Base-by-base conservation (phyloP, 2,797 vertebrate species). In the Neostethus bicornis region DNA sequence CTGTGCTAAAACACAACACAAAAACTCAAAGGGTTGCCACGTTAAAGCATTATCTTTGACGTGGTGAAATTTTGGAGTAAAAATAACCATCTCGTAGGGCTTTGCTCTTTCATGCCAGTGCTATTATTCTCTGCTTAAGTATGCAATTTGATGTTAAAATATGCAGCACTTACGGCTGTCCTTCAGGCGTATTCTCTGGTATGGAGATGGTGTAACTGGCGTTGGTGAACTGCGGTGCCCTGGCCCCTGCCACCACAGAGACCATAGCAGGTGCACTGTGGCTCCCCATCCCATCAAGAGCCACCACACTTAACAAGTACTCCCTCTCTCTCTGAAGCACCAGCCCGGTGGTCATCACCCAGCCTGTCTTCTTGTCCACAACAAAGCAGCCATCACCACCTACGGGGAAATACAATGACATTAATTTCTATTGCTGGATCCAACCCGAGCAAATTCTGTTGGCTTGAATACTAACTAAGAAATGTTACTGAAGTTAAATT, bases 161-260 rank as follows among this genome's bases (percentile, higher is more conserved):
- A 7, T 31, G 37, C 19, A 4, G 5, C 72, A 93, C 95, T 95
- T 80, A 96, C 94, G 84, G 64, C 58, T 94, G 89, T 79, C 91
- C 92, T 63, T 77, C 91, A 0, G 81, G 90, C 1, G 78, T 92
- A 61, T 90, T 93, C 85, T 96, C 94, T 4, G 93, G 93, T 58
- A 95, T 89, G 63, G 85, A 67, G 73, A 93, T 92, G 14, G 70
- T 57, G 49, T 94, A 95, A 0, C 91, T 93, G 0, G 74, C 10
- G 6, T 95, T 95, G 81, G 81, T 90, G 81, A 96, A 96, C 79
- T 95, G 94, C 0, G 94, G 94, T 0, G 94, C 85, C 63, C 94
- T 81, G 51, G 76, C 70, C 34, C 94, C 95, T 2, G 91, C 93
- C 62, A 94, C 73, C 25, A 95, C 85, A 9, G 93, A 96, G 41